These are phyloP conservation scores for Spatulosminthurus flaviceps DNA, from an alignment of 2,888 invertebrate species.

Conservation along the genomic window DNA sequence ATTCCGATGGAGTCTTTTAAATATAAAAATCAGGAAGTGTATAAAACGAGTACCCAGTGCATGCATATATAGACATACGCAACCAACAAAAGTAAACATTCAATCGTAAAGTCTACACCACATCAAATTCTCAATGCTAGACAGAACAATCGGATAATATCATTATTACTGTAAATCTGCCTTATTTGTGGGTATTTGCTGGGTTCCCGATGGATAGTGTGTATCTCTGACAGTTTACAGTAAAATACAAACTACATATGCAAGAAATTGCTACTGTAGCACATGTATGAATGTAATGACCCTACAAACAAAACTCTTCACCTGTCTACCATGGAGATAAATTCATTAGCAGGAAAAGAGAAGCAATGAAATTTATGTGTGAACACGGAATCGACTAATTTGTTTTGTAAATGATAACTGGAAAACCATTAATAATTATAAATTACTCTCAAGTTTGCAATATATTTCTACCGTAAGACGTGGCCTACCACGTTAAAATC, in stretches of 20 bases:
- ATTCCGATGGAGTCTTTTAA: no score
- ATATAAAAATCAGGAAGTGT: no score
- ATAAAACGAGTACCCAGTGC: no score
- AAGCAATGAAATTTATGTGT: conserved; percentile 33
- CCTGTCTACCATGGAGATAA: conserved; percentile 6
- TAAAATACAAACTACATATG: no score
- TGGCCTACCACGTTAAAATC: no score
- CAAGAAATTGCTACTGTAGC: no score
- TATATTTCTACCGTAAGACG: conserved; percentile 15
- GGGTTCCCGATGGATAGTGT: not conserved
- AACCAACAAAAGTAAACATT: no score
- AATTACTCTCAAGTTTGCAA: conserved; percentile 38
- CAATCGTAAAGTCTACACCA: no score
- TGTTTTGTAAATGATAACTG: conserved; percentile 42
- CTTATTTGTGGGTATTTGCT: not conserved
- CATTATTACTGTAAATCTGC: not conserved
- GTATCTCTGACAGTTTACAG: no score
- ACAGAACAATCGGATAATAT: conserved; percentile 1
- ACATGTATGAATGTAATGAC: no score
- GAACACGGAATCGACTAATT: conserved; percentile 40
- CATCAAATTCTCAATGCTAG: not conserved
- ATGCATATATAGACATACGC: no score
- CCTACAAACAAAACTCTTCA: not conserved
- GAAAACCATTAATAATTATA: conserved; percentile 38
- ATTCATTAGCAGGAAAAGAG: conserved; percentile 10